Base-by-base conservation (phyloP, 2,797 vertebrate genomes). In the Columba guinea region DNA sequence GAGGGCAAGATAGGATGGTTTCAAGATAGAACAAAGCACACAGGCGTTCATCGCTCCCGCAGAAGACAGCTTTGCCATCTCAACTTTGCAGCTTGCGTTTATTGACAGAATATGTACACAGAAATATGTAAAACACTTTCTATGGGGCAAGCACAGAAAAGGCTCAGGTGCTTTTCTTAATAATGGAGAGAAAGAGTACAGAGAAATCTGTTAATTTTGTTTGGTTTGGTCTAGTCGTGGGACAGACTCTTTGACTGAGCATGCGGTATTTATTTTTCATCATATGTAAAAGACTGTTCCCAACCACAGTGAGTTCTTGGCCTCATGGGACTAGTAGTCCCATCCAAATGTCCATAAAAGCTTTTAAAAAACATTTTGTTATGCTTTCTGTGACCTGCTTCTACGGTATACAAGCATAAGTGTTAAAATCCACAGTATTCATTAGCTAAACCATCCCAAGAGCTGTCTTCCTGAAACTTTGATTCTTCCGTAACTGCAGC, bases 381-480 rank as follows among this genome's bases (percentile, higher is more conserved):
- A 14, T 2, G 4, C 44, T 85, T 82, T 73, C 46, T 35, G 9
- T 58, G 28, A 32, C 19, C 19, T 88, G 83, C 52, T 23, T 82
- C 16, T 68, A 1, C 49, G 60, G 18, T 86, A 75, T 49, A 63
- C 5, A 41, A 24, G 51, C 49, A 70, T 48, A 32, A 28, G 34
- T 87, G 37, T 89, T 58, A 53, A 92, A 93, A 46, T 16, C 13
- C 26, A 49, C 34, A 32, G 13, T 85, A 52, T 89, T 96, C 32
- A 15, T 87, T 87, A 95, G 22, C 19, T 48, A 75, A 89, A 84
- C 30, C 55, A 49, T 87, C 92, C 97, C 24, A 89, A 91, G 65
- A 74, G 55, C 77, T n/a, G 28, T 73, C 28, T 87, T 93, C 64
- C 49, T 93, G 87, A 95, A 76, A 79, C 87, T 92, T 67, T 24